phyloP scores from a whole-genome alignment of 2,888 invertebrate species.

The Nycteola revayana region DNA sequence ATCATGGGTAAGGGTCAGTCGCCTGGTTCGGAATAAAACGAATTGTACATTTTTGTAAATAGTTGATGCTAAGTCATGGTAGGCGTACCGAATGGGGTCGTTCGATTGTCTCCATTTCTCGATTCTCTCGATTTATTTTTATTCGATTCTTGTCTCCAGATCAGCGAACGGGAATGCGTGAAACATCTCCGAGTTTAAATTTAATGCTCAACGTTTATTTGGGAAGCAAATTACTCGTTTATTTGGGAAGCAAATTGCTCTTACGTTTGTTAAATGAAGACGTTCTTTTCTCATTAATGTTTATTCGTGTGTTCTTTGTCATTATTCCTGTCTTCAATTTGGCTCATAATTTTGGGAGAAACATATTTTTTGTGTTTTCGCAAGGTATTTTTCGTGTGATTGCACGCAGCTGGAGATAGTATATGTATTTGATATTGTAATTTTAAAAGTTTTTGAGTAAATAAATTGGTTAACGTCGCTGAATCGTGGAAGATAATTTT shows the following conservation, averaged over 20 bases:
- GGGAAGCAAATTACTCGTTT: conserved; percentile 14
- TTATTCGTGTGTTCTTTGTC: conserved; percentile 12
- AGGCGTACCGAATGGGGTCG: conserved; percentile 16
- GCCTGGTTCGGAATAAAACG: too few relatives aligned
- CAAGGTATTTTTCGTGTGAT: too few relatives aligned
- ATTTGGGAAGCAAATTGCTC: conserved; percentile 32
- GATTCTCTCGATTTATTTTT: conserved; percentile 49
- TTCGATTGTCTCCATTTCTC: conserved; percentile 52
- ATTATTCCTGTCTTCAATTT: conserved; percentile 14
- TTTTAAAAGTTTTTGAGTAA: too few relatives aligned
- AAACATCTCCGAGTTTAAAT: conserved; percentile 39
- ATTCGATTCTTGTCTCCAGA: conserved; percentile 53
- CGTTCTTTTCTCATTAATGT: conserved; percentile 25
- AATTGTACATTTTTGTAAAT: too few relatives aligned
- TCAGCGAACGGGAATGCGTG: conserved; percentile 41
- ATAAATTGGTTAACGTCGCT: too few relatives aligned
- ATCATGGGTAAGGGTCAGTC: too few relatives aligned
- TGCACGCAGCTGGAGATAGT: too few relatives aligned
- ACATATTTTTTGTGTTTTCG: too few relatives aligned
- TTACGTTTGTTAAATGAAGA: conserved; percentile 30
- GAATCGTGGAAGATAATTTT: too few relatives aligned
- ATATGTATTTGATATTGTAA: too few relatives aligned
- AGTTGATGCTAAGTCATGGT: too few relatives aligned
- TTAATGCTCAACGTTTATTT: conserved; percentile 28
- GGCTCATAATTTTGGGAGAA: conserved; percentile 8